Base-by-base conservation (phyloP, 2,113 vertebrate genomes). In the Rhipidura dahli region DNA sequence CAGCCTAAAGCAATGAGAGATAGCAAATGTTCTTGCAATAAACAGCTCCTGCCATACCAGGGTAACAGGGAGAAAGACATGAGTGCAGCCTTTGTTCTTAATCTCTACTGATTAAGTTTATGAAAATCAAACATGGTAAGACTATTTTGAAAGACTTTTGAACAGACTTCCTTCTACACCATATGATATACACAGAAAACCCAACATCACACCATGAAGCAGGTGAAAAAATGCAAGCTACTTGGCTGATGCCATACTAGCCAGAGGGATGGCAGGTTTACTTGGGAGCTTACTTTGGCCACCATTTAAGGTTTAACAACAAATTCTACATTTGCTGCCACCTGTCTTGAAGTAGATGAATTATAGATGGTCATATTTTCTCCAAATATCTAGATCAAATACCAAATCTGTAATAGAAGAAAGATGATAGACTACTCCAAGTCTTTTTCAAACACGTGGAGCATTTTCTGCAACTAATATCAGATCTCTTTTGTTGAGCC, bases 111-210 rank as follows among this genome's bases (percentile, higher is more conserved):
- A 84, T 75, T 71, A 82, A 18, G 33, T 12, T 56, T 56, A 94
- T 68, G 94, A 76, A 97, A 95, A 96, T 76, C 51, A 90, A 79
- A 87, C 31, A 71, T 26, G 64, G 37, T 19, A 63, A 57, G 31
- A 42, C 31, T 33, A 39, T 75, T 90, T 71, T 75, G 81, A 85
- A 93, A 78, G 44, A 56, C 81, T 71, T 81, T 27, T 56, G 33
- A 89, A 78, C 44, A 89, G 50, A 80, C 68, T 94, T 95, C 72
- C 68, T 91, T 77, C 68, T 89, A 47, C 19, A 30, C 33, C 51
- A 18, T 4, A 44, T 26, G 24, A 81, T 5, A 57, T 11, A 64
- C 15, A 44, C 90, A 85, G 66, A 60, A 94, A 90, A 86, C 37
- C 2, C 39, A 77, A 57, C 14, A n/a, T 47, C 33, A 49, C 22